These are phyloP conservation scores for Helicolenus hilgendorfi DNA, from an alignment of 2,797 vertebrate species.

Conservation along the genomic window DNA sequence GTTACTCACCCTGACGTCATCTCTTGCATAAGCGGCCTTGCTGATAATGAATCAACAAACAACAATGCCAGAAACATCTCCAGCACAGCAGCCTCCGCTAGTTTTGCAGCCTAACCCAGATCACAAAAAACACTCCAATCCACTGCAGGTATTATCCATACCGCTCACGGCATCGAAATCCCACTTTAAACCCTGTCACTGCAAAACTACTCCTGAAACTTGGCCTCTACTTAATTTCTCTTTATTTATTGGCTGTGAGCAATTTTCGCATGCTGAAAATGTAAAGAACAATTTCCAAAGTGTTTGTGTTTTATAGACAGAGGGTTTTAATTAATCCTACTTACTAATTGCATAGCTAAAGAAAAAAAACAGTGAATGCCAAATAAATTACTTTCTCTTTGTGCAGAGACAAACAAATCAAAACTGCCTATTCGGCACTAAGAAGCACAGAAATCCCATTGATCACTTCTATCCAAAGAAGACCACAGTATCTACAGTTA, in stretches of 20 bases:
- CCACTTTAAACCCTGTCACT: not conserved
- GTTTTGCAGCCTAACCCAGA: not conserved
- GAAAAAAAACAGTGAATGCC: not conserved
- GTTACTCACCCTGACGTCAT: conserved; percentile 26
- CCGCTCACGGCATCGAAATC: not conserved
- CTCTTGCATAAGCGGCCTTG: conserved; percentile 11
- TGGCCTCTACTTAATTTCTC: not conserved
- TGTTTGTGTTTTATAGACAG: not conserved
- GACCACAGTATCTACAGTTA: not conserved
- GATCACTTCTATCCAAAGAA: not conserved
- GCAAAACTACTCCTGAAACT: not conserved
- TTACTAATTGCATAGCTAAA: not conserved
- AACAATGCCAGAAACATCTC: conserved; percentile 6
- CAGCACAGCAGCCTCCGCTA: conserved; percentile 3
- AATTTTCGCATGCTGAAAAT: not conserved
- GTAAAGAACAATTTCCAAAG: not conserved
- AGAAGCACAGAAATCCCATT: not conserved
- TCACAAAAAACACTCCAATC: conserved; percentile 17
- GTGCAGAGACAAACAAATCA: not conserved
- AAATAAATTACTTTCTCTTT: not conserved
- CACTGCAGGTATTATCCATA: not conserved
- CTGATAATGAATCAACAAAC: conserved; percentile 27
- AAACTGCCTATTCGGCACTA: not conserved
- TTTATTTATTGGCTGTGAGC: not conserved
- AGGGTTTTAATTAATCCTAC: not conserved